Conservation (phyloP, 2,797 vertebrate species). For the Hyperoplus immaculatus region DNA sequence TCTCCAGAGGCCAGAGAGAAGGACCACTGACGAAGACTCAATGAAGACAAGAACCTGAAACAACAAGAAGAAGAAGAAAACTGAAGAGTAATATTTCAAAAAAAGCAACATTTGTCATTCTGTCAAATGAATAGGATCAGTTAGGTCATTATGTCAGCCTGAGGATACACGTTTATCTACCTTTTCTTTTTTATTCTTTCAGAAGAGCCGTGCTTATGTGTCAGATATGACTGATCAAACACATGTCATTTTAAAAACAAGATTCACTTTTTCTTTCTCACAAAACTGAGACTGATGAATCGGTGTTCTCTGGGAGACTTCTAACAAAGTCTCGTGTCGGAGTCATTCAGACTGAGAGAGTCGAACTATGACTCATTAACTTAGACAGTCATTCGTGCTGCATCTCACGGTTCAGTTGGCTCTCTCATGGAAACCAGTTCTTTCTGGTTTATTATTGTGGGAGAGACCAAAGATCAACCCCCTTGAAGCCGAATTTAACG, state of each 20-base stretch:
- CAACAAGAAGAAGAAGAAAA: background rate
- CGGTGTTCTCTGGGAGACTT: conserved; percentile 2
- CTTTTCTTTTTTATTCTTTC: background rate
- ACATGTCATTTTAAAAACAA: conserved; percentile 11
- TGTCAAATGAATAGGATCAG: background rate
- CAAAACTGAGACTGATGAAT: background rate
- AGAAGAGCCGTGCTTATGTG: conserved; percentile 1
- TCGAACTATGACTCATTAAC: conserved; percentile 26
- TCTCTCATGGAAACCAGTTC: conserved; percentile 8
- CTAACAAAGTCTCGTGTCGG: background rate
- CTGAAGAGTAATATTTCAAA: background rate
- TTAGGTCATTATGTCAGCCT: background rate
- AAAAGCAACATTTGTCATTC: background rate
- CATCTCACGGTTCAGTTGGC: conserved; percentile 13
- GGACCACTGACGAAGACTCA: conserved; percentile 7
- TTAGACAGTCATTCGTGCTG: background rate
- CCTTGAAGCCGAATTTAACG: background rate
- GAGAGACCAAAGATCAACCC: conserved; percentile 39
- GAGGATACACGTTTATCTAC: conserved; percentile 9
- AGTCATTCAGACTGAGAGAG: conserved; percentile 10
- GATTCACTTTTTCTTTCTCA: conserved; percentile 4
- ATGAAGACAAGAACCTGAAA: background rate
- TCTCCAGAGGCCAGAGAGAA: conserved; percentile 6
- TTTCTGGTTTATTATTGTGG: conserved; percentile 12
- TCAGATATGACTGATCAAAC: background rate